Percentiles rank a stretch among this genome's conserved stretches.
Evolutionary conservation across 2,113 vertebrate species (phyloP).

Genomic region (Coreoperca whiteheadi): DNA sequence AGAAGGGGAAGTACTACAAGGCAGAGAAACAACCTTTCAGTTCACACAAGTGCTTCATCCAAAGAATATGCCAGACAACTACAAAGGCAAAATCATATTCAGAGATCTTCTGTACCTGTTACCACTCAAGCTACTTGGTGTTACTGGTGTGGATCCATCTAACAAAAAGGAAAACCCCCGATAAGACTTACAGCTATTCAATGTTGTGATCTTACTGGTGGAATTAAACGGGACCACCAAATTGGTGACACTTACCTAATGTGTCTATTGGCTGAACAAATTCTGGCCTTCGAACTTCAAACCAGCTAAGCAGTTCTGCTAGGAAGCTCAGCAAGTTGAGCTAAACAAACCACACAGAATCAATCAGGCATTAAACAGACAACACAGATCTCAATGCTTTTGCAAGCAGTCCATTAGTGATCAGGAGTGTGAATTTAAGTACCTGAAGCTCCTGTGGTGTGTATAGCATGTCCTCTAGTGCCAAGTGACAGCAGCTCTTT

Average conservation of each 20-base stretch:
- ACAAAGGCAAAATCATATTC: slow-evolving; percentile 10
- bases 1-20: slow-evolving; percentile 86
- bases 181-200: background rate
- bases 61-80: background rate
- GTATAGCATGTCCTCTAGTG: slow-evolving; percentile 90
- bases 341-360: slow-evolving; percentile 71
- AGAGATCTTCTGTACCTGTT: slow-evolving; percentile 75
- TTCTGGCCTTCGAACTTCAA: slow-evolving; percentile 90
- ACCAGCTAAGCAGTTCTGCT: slow-evolving; percentile 90
- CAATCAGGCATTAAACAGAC: background rate
- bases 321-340: slow-evolving; percentile 89
- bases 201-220: background rate
- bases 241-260: slow-evolving; percentile 74
- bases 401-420: background rate
- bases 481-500: slow-evolving; percentile 88
- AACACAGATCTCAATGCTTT: background rate
- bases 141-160: slow-evolving; percentile 78
- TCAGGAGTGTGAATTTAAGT: slow-evolving; percentile 5
- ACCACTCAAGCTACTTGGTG: slow-evolving; percentile 70
- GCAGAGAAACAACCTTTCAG: slow-evolving; percentile 7
- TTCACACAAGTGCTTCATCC: background rate
- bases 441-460: slow-evolving; percentile 88
- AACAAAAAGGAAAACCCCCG: slow-evolving; percentile 24
- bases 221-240: background rate
- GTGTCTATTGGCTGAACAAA: slow-evolving; percentile 88